Evolutionary conservation across 1,140 invertebrate genomes (phyloP).

Genomic region (Panonychus citri): DNA sequence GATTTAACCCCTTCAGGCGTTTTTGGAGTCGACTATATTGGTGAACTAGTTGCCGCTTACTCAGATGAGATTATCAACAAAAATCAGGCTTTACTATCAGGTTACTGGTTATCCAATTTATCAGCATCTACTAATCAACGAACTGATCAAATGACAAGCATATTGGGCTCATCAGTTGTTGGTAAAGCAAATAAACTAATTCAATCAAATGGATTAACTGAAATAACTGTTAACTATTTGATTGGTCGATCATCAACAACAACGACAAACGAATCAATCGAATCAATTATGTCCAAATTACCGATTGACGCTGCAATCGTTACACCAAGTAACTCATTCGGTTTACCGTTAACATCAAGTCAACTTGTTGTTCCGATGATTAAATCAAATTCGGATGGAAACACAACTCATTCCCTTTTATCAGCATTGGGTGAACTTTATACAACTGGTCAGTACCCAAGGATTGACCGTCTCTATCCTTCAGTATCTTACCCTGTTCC

Average conservation of each 20-base stretch:
- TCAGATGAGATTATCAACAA: slow-evolving; percentile 30
- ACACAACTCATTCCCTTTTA: slow-evolving; percentile 1
- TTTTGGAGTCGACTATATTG: slow-evolving; percentile 28
- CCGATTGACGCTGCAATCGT: slow-evolving; percentile 50
- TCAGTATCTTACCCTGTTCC: slow-evolving; percentile 26
- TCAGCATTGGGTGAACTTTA: slow-evolving; percentile 24
- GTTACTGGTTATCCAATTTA: slow-evolving; percentile 24
- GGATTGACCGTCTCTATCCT: slow-evolving; percentile 21
- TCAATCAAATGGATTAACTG: slow-evolving; percentile 47
- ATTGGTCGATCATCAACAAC: slow-evolving; percentile 43
- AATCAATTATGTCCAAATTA: slow-evolving; percentile 32
- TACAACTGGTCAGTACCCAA: slow-evolving; percentile 24
- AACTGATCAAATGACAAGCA: slow-evolving; percentile 44
- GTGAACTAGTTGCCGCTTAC: slow-evolving; percentile 30
- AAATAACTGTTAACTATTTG: slow-evolving; percentile 92
- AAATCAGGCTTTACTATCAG: slow-evolving; percentile 29
- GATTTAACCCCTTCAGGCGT: slow-evolving; percentile 29
- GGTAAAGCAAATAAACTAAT: slow-evolving; percentile 38
- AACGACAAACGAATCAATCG: slow-evolving; percentile 60
- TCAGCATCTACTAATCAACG: slow-evolving; percentile 2
- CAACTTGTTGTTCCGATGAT: slow-evolving; percentile 35
- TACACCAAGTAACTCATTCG: slow-evolving; percentile 60
- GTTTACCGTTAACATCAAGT: slow-evolving; percentile 33
- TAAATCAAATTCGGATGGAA: slow-evolving; percentile 5
- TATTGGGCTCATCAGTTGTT: slow-evolving; percentile 36